Evolutionary conservation across 2,888 invertebrate species (phyloP), one percentile per base, ranked within the genome.

Genomic region (Ceraclea dissimilis): DNA sequence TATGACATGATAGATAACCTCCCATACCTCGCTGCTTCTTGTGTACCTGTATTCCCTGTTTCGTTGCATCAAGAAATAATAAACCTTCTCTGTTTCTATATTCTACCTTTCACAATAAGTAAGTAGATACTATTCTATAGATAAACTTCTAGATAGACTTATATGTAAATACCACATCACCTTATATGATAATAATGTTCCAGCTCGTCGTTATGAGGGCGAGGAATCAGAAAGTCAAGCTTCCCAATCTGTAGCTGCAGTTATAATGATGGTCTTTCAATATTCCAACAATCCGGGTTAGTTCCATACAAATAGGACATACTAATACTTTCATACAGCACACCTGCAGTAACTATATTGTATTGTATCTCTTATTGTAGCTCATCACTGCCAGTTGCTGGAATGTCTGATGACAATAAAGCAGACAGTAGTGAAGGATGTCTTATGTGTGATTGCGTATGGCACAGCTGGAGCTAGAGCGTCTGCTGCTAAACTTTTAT

Each of bases 181-280:
- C n/a, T 26, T 50, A 49, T 43, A 52, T 5, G n/a, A n/a, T n/a
- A n/a, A n/a, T n/a, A n/a, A n/a, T n/a, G 13, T 52, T 54, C 8
- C 64, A 88, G 88, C 84, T 13, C 83, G 90, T 47, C 83, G 83
- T 65, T 84, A 80, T 62, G 71, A 80, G 2, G 84, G 85, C n/a
- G 83, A 85, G 66, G 84, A 83, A 61, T 81, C 84, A 62, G 89
- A 90, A 67, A 86, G 84, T 64, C 86, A 87, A 64, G 88, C 90
- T 11, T 88, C 88, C 59, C 90, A 91, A 67, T 90, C 90, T 2
- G 87, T 93, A 2, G 89, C 94, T 0, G 90, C 96, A 34, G 92
- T 98, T 55, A 85, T 99, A 58, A 96, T 98, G 91, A 90, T 97
- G 86, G 90, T 98, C 26, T 90, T 98, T 68, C 97, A 98, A 70